Evolutionary conservation across 2,888 invertebrate species (phyloP).

Genomic region (Lithophane semibrunnea): DNA sequence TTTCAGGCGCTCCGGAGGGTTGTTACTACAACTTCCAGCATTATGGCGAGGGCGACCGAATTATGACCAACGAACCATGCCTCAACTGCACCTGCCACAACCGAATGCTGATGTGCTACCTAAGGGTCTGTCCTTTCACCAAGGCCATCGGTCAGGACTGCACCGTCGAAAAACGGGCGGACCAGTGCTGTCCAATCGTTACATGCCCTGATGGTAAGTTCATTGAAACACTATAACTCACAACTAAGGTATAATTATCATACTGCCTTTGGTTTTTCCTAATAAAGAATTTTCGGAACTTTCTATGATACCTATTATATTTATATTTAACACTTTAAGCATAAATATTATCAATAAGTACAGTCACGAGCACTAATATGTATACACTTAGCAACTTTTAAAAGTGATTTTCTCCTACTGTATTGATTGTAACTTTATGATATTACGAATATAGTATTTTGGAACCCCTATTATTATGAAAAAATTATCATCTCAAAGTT

Average conservation of each 20-base stretch:
- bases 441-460: no score
- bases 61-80: slow-evolving; percentile 98
- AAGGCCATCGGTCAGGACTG: slow-evolving; percentile 98
- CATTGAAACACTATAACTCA: not conserved
- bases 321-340: not conserved
- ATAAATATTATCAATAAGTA: not conserved
- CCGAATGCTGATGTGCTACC: slow-evolving; percentile 98
- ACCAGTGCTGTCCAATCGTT: slow-evolving; percentile 98
- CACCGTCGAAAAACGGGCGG: slow-evolving; percentile 96
- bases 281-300: not conserved
- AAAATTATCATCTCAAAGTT: no score
- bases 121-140: slow-evolving; percentile 97
- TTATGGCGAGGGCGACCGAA: slow-evolving; percentile 97
- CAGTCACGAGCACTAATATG: no score
- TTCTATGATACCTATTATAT: not conserved
- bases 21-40: slow-evolving; percentile 98
- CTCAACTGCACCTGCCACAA: slow-evolving; percentile 98
- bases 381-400: no score
- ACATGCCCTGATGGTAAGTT: slow-evolving; percentile 97
- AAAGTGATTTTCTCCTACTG: no score
- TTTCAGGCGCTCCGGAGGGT: slow-evolving; percentile 91
- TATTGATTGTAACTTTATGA: no score
- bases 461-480: no score
- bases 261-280: not conserved
- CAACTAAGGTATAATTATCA: not conserved